Evolutionary conservation across 2,888 invertebrate species (phyloP).

Genomic region (Lissonota sp.): DNA sequence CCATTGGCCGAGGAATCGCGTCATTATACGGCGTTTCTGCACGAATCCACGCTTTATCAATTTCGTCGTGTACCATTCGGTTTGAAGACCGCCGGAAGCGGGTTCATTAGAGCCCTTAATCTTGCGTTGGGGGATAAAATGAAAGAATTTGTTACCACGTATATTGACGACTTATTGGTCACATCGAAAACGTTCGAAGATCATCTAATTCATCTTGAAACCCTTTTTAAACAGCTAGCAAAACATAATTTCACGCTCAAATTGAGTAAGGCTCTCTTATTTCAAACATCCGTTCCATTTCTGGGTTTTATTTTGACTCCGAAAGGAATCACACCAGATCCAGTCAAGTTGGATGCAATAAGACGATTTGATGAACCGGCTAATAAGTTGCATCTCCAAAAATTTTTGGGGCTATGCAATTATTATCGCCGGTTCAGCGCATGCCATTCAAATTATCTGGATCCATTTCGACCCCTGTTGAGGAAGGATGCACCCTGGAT

Average conservation of each 20-base stretch:
- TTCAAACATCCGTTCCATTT: conserved; percentile 61
- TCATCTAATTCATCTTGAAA: conserved; percentile 65
- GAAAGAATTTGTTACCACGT: conserved; percentile 65
- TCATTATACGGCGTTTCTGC: conserved; percentile 65
- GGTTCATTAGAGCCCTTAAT: conserved; percentile 65
- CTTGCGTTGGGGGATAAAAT: conserved; percentile 63
- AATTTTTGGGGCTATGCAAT: conserved; percentile 51
- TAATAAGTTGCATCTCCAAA: conserved; percentile 68
- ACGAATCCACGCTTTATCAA: conserved; percentile 47
- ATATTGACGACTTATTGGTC: conserved; percentile 74
- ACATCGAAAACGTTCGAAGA: conserved; percentile 39
- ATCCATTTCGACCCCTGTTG: conserved; percentile 50
- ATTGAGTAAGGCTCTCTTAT: conserved; percentile 68
- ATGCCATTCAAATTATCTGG: conserved; percentile 22
- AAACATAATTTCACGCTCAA: conserved; percentile 69
- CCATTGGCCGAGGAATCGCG: conserved; percentile 58
- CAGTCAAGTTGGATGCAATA: conserved; percentile 64
- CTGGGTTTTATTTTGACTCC: conserved; percentile 45
- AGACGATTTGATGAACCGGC: conserved; percentile 65
- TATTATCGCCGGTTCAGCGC: conserved; percentile 12
- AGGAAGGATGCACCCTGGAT: conserved; percentile 34
- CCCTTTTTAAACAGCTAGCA: conserved; percentile 61
- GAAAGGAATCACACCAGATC: conserved; percentile 30
- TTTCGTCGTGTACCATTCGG: conserved; percentile 31
- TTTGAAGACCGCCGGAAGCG: conserved; percentile 35